Evolutionary conservation across 2,888 invertebrate species (phyloP).

Genomic region (Cephonodes hylas): DNA sequence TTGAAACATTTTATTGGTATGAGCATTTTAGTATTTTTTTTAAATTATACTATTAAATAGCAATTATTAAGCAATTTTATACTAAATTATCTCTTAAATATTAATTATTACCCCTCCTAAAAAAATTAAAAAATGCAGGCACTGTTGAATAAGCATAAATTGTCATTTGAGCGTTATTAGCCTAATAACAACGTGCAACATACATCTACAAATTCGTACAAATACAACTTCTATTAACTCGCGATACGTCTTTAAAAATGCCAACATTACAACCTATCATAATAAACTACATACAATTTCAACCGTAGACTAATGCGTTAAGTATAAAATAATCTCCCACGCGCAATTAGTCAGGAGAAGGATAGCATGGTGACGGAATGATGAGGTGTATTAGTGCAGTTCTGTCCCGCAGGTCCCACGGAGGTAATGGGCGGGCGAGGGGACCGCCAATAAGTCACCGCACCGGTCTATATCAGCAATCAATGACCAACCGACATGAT

Average conservation of each 20-base stretch:
- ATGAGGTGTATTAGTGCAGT: conserved; percentile 63
- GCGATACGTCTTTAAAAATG: no score
- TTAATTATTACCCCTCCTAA: no score
- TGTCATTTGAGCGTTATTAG: no score
- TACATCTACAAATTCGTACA: not conserved
- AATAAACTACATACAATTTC: not conserved
- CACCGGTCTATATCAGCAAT: conserved; percentile 70
- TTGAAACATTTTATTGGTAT: no score
- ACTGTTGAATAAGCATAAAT: no score
- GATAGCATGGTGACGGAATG: conserved; percentile 62
- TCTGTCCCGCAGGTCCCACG: conserved; percentile 28
- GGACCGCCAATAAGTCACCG: conserved; percentile 73
- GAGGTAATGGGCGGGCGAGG: conserved; percentile 64
- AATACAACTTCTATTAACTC: no score
- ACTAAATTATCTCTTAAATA: no score
- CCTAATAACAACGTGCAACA: no score
- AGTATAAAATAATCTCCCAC: conserved; percentile 51
- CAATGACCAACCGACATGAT: conserved; percentile 78
- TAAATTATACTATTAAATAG: no score
- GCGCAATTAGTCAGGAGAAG: conserved; percentile 82
- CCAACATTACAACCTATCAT: not conserved
- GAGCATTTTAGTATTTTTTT: no score
- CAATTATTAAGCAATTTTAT: no score
- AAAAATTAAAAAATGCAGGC: no score
- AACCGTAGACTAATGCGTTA: conserved; percentile 36